phyloP scores from a whole-genome alignment of 2,888 invertebrate species.

The Dryococelus australis region DNA sequence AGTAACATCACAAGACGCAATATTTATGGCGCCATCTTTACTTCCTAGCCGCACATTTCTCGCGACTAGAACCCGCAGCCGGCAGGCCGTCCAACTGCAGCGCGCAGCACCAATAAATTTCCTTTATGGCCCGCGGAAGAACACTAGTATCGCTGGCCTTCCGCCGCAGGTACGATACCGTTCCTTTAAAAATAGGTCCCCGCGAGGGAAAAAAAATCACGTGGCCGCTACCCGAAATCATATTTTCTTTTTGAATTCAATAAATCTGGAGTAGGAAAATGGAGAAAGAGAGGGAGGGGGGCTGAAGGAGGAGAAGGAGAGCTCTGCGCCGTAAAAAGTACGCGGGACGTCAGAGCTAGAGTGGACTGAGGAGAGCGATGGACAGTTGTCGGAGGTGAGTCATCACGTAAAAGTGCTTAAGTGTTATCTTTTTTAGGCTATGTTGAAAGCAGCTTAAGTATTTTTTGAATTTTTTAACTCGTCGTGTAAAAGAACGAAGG shows the following conservation, averaged over 20 bases:
- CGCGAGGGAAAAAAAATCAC: neutral
- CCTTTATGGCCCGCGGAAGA: constrained; percentile 19
- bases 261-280: neutral
- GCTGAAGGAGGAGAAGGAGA: neutral
- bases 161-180: neutral
- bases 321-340: neutral
- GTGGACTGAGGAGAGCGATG: neutral
- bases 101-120: constrained; percentile 17
- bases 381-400: neutral
- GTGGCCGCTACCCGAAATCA: constrained; percentile 24
- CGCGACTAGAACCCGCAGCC: neutral
- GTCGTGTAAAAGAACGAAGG: no score
- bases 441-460: no score
- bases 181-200: constrained; percentile 25
- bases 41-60: neutral
- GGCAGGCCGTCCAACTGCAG: neutral
- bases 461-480: no score
- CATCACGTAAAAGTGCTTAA: neutral
- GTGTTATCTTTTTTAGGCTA: no score
- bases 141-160: neutral
- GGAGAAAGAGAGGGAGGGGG: neutral
- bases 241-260: constrained; percentile 29
- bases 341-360: neutral
- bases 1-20: neutral
- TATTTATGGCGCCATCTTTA: neutral